Conservation (phyloP, 1,140 invertebrate genomes). For the Aplysia californica region DNA sequence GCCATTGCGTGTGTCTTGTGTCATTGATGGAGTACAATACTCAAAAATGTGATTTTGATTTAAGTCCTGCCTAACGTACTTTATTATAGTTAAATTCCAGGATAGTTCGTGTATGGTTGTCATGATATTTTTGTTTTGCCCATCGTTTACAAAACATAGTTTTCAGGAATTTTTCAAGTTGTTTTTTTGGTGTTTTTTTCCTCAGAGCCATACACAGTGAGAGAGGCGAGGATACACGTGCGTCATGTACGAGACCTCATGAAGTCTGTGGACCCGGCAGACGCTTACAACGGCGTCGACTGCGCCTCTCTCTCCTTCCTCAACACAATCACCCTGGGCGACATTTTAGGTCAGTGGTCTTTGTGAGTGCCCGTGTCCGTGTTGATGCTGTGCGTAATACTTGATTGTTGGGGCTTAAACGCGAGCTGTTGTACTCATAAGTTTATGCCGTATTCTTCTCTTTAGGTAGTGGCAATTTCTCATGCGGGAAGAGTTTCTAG, state of each 20-base stretch:
- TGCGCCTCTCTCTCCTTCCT: conserved; percentile 96
- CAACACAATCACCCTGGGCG: conserved; percentile 92
- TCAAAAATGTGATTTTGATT: no score
- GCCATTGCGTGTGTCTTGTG: not conserved
- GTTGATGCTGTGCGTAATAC: not conserved
- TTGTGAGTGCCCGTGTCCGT: not conserved
- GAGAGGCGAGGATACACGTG: conserved; percentile 96
- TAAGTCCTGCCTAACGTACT: no score
- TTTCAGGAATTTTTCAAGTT: not conserved
- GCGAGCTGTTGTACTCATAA: no score
- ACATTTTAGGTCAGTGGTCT: conserved; percentile 75
- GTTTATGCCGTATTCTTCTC: no score
- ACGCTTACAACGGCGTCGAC: conserved; percentile 95
- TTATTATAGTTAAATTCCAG: no score
- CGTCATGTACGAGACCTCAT: conserved; percentile 95
- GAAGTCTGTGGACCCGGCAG: conserved; percentile 84
- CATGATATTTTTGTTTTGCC: no score
- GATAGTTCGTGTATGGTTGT: no score
- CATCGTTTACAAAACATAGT: not conserved
- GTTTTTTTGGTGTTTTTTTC: conserved; percentile 68
- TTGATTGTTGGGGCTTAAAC: not conserved
- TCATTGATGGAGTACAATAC: no score
- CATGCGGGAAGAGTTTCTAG: no score
- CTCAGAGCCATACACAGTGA: conserved; percentile 95
- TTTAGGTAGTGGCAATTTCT: no score